phyloP scores from a whole-genome alignment of 2,888 invertebrate species.

The Agrochola litura region DNA sequence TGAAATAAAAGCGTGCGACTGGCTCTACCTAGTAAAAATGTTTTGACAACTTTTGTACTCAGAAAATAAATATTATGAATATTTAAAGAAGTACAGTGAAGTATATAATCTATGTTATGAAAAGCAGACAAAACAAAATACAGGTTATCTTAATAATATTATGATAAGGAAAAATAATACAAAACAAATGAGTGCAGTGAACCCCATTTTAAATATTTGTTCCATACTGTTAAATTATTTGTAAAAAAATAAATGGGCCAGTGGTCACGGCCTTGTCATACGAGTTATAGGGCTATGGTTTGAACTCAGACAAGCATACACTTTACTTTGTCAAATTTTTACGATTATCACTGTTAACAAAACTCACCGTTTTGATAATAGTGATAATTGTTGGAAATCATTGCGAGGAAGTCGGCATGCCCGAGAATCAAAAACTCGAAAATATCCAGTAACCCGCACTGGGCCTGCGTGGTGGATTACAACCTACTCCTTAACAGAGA shows the following conservation, averaged over 20 bases:
- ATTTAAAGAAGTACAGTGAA: not conserved
- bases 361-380: too few species aligned
- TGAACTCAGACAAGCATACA: too few species aligned
- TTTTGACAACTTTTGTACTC: too few species aligned
- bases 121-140: slow-evolving; percentile 4
- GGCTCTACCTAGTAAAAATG: not conserved
- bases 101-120: not conserved
- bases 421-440: not conserved
- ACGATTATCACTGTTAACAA: not conserved
- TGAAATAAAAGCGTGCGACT: too few species aligned
- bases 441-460: not conserved
- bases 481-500: not conserved
- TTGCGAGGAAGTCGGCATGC: not conserved
- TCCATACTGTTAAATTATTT: too few species aligned
- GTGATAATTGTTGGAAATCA: too few species aligned
- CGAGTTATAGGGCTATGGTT: too few species aligned
- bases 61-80: not conserved
- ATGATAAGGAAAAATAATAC: not conserved
- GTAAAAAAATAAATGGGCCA: too few species aligned
- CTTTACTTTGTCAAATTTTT: not conserved
- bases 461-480: not conserved
- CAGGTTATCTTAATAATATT: slow-evolving; percentile 7
- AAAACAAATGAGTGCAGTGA: not conserved
- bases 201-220: not conserved
- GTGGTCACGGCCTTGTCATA: too few species aligned